A percentile compares a stretch with the other conserved stretches of the same genome.
phyloP scores from a whole-genome alignment of 2,113 vertebrate genomes.

The Seriola quinqueradiata region DNA sequence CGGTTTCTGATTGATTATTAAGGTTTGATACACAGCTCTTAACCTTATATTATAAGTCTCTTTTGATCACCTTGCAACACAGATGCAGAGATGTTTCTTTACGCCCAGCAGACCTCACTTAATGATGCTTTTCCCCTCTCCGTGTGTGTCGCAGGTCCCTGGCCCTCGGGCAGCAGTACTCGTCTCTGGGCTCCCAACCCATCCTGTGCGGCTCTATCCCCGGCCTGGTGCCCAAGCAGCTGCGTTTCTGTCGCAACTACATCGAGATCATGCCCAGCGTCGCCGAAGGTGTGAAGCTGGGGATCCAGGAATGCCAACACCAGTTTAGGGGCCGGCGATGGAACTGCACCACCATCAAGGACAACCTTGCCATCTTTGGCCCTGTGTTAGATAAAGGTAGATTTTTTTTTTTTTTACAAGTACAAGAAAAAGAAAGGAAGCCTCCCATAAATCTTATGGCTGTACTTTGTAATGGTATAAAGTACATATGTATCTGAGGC shows the following conservation, averaged over 20 bases:
- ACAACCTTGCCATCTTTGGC: conserved; percentile 96
- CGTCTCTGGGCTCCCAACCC: conserved; percentile 92
- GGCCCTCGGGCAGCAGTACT: conserved; percentile 94
- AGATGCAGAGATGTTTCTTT: neutral
- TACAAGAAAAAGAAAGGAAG: neutral
- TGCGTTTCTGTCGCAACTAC: conserved; percentile 98
- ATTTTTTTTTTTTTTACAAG: neutral
- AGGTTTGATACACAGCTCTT: too few relatives aligned
- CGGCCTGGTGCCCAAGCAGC: conserved; percentile 97
- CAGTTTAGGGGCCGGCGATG: conserved; percentile 96
- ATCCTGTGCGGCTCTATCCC: conserved; percentile 95
- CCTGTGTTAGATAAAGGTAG: conserved; percentile 97
- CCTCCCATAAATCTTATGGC: neutral
- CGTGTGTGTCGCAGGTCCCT: conserved; percentile 88
- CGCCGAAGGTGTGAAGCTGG: conserved; percentile 94
- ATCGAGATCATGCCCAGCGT: conserved; percentile 99
- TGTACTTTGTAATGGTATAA: neutral
- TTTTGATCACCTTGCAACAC: neutral
- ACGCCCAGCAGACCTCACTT: neutral
- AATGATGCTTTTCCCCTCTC: neutral
- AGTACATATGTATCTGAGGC: neutral
- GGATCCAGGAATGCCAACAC: conserved; percentile 97
- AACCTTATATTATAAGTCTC: too few relatives aligned
- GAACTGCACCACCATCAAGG: conserved; percentile 96
- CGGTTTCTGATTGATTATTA: too few relatives aligned